Base-by-base conservation (phyloP, 2,888 invertebrate genomes). In the Protophormia terraenovae region DNA sequence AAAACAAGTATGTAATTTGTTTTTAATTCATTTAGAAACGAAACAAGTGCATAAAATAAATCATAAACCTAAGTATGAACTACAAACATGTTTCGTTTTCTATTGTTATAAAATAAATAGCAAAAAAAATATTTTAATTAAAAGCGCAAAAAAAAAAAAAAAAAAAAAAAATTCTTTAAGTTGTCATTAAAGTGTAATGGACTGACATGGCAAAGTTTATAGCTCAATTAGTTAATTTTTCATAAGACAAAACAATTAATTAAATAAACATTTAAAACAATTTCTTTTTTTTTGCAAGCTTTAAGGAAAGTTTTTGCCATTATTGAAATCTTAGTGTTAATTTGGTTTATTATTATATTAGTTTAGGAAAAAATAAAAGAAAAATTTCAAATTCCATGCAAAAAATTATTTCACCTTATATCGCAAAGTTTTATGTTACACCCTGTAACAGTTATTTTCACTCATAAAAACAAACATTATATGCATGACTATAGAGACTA, bases 121-220 rank as follows among this genome's bases (percentile, higher is more conserved):
- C n/a, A n/a, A n/a, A n/a, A n/a, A n/a, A n/a, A n/a, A n/a, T n/a
- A n/a, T n/a, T n/a, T 35, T 35, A 35, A n/a, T n/a, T n/a, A n/a
- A n/a, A n/a, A n/a, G n/a, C n/a, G n/a, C n/a, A n/a, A 53, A 53
- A 10, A 24, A 53, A 24, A 53, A 24, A 14, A 58, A 27, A 29
- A 29, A n/a, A n/a, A 1, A 22, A 12, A 27, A 58, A 69, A 53
- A 19, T 69, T 71, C 53, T 69, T 71, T 24, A 55, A 55, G 27
- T 55, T 24, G 32, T 2, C 22, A 62, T 62, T 16, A n/a, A 64
- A 50, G 14, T 19, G 27, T 41, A 53, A 35, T 41, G 38, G 50
- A 22, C 75, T 27, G 53, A 14, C 64, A 41, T 19, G 5, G 10
- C 14, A 50, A 14, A 6, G 27, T 19, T 76, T 66, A 38, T 66